Base-by-base conservation (phyloP, 2,888 invertebrate species). In the Ommatoiulus sabulosus region DNA sequence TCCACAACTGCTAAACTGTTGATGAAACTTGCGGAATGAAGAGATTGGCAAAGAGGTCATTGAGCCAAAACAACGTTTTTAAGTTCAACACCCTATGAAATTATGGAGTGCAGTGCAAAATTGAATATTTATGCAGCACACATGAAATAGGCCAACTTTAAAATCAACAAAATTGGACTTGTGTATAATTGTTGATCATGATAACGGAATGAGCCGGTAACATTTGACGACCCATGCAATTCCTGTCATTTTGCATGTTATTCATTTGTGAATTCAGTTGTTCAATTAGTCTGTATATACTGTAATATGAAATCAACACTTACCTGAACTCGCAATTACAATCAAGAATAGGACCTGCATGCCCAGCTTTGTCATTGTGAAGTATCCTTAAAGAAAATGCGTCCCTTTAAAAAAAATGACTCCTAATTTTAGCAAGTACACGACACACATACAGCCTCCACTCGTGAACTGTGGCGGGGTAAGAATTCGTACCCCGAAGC, bases 331-430 rank as follows among this genome's bases (percentile, higher is more conserved):
- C 63, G 15, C 20, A 5, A 63, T 63, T 20, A 20, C n/a, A 63
- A 63, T 5, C 63, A 63, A 8, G 20, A 63, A 63, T 63, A 20
- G 20, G 3, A 63, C 20, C 63, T 20, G 63, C 63, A 63, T 63
- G 63, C 20, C n/a, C 20, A 63, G 63, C 20, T 63, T 63, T 63
- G 63, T 63, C 63, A 63, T 63, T n/a, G 63, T 63, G 63, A 63
- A 20, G 20, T 63, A 63, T 63, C 63, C 63, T 63, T n/a, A 35
- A 35, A 35, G 35, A 35, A n/a, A 20, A 63, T 63, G 63, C 20
- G n/a, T 20, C 5, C 6, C 63, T 20, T 35, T 35, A 35, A 35
- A 35, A 35, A 63, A 63, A 63, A 63, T n/a, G n/a, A n/a, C 63
- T 63, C 63, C 20, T 63, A 63, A 63, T 63, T 63, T 63, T 63